Evolutionary conservation across 2,888 invertebrate genomes (phyloP), one percentile per base, ranked within the genome.

Genomic region (Caenorhabditis becei): DNA sequence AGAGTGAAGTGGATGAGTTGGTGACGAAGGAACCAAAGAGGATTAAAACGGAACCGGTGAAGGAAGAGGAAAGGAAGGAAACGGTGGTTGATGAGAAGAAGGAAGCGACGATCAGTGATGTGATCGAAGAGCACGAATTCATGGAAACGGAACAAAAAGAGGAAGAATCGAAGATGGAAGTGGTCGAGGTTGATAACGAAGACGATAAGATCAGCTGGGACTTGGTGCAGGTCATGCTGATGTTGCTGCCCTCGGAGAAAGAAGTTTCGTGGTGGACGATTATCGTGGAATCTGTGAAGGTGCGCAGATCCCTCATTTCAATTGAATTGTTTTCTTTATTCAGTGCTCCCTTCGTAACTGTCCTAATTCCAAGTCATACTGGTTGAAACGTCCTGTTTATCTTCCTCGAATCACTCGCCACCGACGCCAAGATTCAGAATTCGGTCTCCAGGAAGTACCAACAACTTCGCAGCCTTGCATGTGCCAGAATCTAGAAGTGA

Each of bases 271-370:
- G 78, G 78, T 79, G 70, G 70, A 61, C 51, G 0, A 58, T 79
- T 2, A 18, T 79, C 49, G n/a, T 62, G n/a, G 78, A 79, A 35
- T 66, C 78, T 2, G 72, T 79, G 5, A 58, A 59, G 63, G 77
- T 77, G 16, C 18, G 53, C 16, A 4, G 1, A 28, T 20, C 7
- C 1, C 14, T 7, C n/a, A 16, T 7, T 23, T 26, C 0, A 7
- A 41, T 4, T 20, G 1, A n/a, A 5, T 5, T 10, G 49, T 11
- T 37, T 75, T 77, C 28, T n/a, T n/a, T n/a, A n/a, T n/a, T n/a
- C 51, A 78, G 78, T 79, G 78, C 35, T 79, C 78, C n/a, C 65
- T 70, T 14, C 70, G 77, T 2, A 53, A 32, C 56, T 78, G 70
- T 26, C 58, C 47, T 0, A 62, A 28, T 11, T 0, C 24, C 10